Evolutionary conservation across 2,113 vertebrate species (phyloP), one percentile per base, ranked within the genome.

Genomic region (Varanus salvator): DNA sequence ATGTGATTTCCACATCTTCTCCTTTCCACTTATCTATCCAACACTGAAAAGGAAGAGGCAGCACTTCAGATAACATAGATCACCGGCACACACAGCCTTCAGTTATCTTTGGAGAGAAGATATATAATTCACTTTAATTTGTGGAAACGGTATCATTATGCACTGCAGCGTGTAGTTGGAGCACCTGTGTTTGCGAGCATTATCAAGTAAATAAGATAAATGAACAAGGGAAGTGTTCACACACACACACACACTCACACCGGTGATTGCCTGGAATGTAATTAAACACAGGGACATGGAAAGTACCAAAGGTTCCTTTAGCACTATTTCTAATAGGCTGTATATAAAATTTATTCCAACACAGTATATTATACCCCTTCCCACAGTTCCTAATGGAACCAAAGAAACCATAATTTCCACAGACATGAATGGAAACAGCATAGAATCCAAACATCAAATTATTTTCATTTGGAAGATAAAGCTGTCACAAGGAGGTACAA

Each of bases 401-500:
- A 91, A 85, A 77, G 60, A n/a, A 54, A 19, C 89, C 50, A 48
- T 81, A 80, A 84, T 38, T 82, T 88, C 68, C 71, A 84, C 81
- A 81, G 71, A 76, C 2, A 66, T 92, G 76, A 2, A 80, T 64
- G 66, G 85, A 64, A 64, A 74, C 27, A 50, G 84, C 0, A 54
- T 7, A 72, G 44, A 4, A 29, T 72, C 85, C 12, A 74, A 90
- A 84, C 93, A 86, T 89, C 60, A 77, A 94, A 93, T 90, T 87
- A 71, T 91, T 94, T 92, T 92, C 78, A 93, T 84, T 88, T 4
- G 0, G 81, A 84, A 94, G 93, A 92, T 84, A 90, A 84, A 95
- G 94, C 80, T 71, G 27, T 76, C 87, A 92, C 64, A 52, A 87
- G 92, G 93, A 76, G 90, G 69, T 2, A 54, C 4, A 5, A 8